These are phyloP conservation scores for Machimus rusticus DNA, from an alignment of 2,888 invertebrate genomes.

Conservation along the genomic window DNA sequence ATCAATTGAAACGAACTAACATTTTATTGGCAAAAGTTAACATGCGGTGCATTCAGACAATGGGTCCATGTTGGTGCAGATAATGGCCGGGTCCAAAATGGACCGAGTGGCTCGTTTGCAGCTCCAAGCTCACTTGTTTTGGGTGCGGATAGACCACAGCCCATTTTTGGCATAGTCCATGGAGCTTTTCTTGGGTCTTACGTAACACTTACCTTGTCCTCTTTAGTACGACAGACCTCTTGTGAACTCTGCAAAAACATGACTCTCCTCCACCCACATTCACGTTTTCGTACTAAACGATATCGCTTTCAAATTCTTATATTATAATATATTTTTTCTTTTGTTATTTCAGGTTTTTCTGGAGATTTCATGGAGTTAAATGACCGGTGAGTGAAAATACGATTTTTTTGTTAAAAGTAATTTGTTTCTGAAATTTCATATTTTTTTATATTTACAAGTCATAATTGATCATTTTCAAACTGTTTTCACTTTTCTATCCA, in stretches of 20 bases:
- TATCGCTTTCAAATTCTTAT: neutral
- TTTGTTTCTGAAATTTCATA: too few species aligned
- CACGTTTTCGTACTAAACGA: neutral
- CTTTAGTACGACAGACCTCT: conserved; percentile 21
- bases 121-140: neutral
- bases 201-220: neutral
- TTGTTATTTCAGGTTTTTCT: neutral
- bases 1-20: neutral
- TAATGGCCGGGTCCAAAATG: neutral
- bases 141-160: neutral
- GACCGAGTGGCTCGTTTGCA: neutral
- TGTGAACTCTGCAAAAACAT: conserved; percentile 11
- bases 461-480: too few species aligned
- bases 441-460: too few species aligned
- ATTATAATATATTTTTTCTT: neutral
- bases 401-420: too few species aligned
- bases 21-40: neutral
- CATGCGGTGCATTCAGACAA: neutral
- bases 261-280: neutral
- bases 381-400: neutral
- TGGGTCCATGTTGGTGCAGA: neutral
- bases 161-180: neutral
- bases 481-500: too few species aligned
- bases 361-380: neutral
- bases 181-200: neutral